These are phyloP conservation scores for Semicossyphus pulcher DNA, from an alignment of 2,113 vertebrate species.

Conservation along the genomic window DNA sequence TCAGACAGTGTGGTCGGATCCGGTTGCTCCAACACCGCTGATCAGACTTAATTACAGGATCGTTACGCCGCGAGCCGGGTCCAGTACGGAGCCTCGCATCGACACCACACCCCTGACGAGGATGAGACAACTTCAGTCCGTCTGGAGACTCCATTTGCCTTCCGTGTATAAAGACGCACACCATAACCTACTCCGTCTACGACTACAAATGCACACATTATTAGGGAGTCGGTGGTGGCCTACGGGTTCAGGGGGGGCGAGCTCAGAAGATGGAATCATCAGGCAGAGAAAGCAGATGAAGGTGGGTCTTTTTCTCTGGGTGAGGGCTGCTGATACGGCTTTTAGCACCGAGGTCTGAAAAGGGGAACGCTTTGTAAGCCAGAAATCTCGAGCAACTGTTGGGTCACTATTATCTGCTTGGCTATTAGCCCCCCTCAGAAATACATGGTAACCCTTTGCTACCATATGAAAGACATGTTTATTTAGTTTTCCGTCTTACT, in stretches of 20 bases:
- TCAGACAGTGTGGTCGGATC: constrained; percentile 41
- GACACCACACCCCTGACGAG: constrained; percentile 1
- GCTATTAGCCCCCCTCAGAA: neutral
- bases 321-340: neutral
- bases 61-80: constrained; percentile 19
- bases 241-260: constrained; percentile 22
- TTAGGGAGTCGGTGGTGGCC: constrained; percentile 29
- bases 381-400: constrained; percentile 13
- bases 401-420: neutral
- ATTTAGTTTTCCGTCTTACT: neutral
- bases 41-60: constrained; percentile 57
- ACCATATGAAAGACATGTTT: neutral
- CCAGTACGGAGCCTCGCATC: constrained; percentile 16
- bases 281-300: constrained; percentile 36
- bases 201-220: constrained; percentile 36
- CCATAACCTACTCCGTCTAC: constrained; percentile 24
- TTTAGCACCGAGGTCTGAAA: constrained; percentile 15
- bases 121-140: neutral
- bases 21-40: constrained; percentile 58
- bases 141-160: neutral
- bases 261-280: constrained; percentile 40
- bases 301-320: constrained; percentile 15
- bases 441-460: neutral
- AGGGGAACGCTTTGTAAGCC: constrained; percentile 13
- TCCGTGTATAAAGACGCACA: neutral